phyloP scores from a whole-genome alignment of 2,113 vertebrate genomes.

The Malurus alboscapulatus region DNA sequence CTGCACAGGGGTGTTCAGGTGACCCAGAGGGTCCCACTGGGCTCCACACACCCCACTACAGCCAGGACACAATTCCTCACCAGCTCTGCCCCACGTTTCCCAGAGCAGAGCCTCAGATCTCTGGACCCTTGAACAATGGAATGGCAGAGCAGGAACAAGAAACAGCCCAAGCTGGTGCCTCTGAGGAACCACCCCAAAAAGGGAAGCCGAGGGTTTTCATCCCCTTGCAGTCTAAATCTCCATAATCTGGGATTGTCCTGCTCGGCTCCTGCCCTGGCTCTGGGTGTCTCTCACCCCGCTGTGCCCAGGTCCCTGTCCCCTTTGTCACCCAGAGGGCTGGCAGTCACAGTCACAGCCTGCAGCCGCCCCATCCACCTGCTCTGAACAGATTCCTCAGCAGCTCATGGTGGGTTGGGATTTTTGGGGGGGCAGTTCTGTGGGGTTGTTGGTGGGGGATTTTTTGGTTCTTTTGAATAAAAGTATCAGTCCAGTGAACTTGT shows the following conservation, averaged over 20 bases:
- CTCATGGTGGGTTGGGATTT: accelerated
- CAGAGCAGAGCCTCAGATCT: neutral
- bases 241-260: neutral
- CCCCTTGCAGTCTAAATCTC: neutral
- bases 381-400: neutral
- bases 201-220: neutral
- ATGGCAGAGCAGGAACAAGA: neutral
- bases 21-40: neutral
- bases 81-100: accelerated
- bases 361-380: neutral
- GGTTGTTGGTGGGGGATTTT: accelerated
- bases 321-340: accelerated
- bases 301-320: neutral
- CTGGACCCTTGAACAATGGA: neutral
- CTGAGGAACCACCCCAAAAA: neutral
- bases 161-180: neutral
- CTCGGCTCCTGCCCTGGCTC: neutral
- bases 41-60: neutral
- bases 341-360: neutral
- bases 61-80: neutral
- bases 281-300: neutral
- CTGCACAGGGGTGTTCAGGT: accelerated
- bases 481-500: neutral
- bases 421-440: neutral
- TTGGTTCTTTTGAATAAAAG: neutral